These are phyloP conservation scores for Synodontis membranacea DNA, from an alignment of 2,113 vertebrate genomes.

Conservation along the genomic window DNA sequence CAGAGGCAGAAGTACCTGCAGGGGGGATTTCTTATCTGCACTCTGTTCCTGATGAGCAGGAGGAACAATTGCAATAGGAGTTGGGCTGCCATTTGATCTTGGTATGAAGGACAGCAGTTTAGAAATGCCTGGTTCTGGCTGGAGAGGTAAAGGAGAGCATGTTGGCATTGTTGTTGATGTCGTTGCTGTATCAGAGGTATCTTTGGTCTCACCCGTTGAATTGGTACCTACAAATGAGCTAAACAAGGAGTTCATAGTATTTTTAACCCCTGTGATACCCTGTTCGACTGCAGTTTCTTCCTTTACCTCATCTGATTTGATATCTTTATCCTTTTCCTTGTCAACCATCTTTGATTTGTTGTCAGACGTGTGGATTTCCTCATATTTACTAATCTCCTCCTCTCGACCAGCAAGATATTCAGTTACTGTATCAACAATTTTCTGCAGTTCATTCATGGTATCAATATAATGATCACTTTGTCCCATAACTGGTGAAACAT, in stretches of 20 bases:
- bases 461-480: conserved; percentile 77
- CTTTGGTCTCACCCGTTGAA: conserved; percentile 58
- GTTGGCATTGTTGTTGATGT: conserved; percentile 59
- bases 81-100: conserved; percentile 62
- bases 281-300: conserved; percentile 65
- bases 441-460: conserved; percentile 86
- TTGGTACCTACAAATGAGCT: conserved; percentile 82
- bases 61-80: conserved; percentile 68
- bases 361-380: conserved; percentile 71
- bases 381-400: conserved; percentile 88
- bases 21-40: conserved; percentile 70
- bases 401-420: conserved; percentile 94
- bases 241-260: conserved; percentile 81
- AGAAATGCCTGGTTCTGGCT: conserved; percentile 70
- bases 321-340: conserved; percentile 40
- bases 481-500: conserved; percentile 73
- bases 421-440: conserved; percentile 89
- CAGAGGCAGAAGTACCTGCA: conserved; percentile 71
- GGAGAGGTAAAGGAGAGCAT: conserved; percentile 51
- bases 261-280: conserved; percentile 78
- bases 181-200: conserved; percentile 54
- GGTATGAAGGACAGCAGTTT: conserved; percentile 73
- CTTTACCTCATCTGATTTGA: conserved; percentile 56
- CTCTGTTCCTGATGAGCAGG: conserved; percentile 64
- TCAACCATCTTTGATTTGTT: conserved; percentile 32